phyloP scores from a whole-genome alignment of 2,797 vertebrate genomes.

The Phrynocephalus forsythii region DNA sequence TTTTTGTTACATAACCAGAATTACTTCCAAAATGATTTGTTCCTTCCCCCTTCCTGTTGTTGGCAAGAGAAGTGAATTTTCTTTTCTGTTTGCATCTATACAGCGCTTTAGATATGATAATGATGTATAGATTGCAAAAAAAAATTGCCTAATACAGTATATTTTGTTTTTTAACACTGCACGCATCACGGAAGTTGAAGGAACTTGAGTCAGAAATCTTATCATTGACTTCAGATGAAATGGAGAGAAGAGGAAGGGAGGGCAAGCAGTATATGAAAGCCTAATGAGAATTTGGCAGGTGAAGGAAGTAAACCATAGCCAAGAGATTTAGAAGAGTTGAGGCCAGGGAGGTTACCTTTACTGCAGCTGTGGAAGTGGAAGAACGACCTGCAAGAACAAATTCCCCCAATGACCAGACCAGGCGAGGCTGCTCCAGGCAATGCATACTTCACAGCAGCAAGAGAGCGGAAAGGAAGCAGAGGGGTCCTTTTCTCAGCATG shows the following conservation, averaged over 20 bases:
- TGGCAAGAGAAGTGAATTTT: background rate
- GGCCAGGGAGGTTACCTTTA: background rate
- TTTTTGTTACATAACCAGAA: conserved; percentile 42
- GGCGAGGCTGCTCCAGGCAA: background rate
- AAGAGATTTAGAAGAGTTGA: background rate
- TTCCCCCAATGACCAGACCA: background rate
- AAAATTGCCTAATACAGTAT: too few relatives aligned
- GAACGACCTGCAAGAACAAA: background rate
- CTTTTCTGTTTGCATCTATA: background rate
- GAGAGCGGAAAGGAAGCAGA: background rate
- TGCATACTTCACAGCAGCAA: background rate
- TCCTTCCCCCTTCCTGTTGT: background rate
- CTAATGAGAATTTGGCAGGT: conserved; percentile 1
- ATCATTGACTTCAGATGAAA: background rate
- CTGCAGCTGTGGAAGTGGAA: background rate
- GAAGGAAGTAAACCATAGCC: background rate
- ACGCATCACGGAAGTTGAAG: background rate
- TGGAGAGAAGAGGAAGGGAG: background rate
- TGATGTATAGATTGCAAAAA: background rate
- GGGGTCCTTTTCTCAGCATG: background rate
- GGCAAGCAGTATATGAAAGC: background rate
- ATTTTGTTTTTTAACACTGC: background rate
- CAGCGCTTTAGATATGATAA: background rate
- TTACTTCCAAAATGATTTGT: conserved; percentile 7
- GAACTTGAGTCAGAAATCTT: background rate